A percentile compares a stretch with the other conserved stretches of the same genome.
Evolutionary conservation across 1,140 invertebrate species (phyloP).

Genomic region (Archivesica marissinica): DNA sequence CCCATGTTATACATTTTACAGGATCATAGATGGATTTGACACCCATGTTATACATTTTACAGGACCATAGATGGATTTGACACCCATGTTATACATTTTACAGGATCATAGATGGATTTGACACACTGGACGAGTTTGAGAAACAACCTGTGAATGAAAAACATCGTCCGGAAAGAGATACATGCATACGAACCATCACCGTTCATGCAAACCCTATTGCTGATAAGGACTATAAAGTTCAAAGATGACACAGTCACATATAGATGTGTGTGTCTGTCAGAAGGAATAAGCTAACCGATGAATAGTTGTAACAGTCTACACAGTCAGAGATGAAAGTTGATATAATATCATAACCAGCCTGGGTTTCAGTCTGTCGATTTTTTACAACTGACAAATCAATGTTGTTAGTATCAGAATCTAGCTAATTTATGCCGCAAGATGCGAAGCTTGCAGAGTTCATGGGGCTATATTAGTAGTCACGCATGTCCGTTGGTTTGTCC

Average conservation of each 20-base stretch:
- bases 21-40: no score
- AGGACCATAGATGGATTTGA: no score
- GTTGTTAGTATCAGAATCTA: no score
- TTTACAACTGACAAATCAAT: not conserved
- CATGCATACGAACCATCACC: slow-evolving; percentile 93
- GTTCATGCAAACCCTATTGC: slow-evolving; percentile 99
- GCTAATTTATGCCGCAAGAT: no score
- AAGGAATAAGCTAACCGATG: not conserved
- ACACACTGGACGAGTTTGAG: slow-evolving; percentile 97
- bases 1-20: no score
- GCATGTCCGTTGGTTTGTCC: no score
- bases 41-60: no score
- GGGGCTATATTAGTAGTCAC: no score
- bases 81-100: no score
- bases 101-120: slow-evolving; percentile 98
- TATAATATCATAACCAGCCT: not conserved
- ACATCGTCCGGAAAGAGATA: slow-evolving; percentile 93
- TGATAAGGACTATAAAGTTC: slow-evolving; percentile 33
- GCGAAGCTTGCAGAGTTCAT: no score
- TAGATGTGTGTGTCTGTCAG: not conserved
- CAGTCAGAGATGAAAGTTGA: not conserved
- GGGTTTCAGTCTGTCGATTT: no score
- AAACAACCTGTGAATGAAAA: slow-evolving; percentile 97
- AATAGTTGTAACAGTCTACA: not conserved
- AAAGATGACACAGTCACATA: not conserved